phyloP scores from a whole-genome alignment of 2,113 vertebrate genomes.

The Cyanoliseus patagonus region DNA sequence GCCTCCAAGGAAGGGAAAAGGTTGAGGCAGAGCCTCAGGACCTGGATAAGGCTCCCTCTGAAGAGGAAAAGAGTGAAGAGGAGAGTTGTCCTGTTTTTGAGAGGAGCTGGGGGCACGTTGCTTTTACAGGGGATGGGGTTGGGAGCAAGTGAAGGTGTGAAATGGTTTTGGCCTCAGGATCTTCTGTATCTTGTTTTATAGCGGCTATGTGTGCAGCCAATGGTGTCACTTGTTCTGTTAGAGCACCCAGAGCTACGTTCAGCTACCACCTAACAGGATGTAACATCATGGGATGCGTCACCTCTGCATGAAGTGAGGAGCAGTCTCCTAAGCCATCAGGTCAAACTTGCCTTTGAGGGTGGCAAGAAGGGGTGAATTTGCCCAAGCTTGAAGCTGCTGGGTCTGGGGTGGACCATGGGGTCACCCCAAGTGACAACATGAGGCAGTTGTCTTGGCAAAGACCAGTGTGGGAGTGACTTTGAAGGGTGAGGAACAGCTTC shows the following conservation, averaged over 20 bases:
- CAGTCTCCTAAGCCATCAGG: not conserved
- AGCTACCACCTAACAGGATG: not conserved
- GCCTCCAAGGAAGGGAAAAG: not conserved
- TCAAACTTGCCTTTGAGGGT: not conserved
- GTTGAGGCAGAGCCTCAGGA: not conserved
- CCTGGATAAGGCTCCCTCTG: not conserved
- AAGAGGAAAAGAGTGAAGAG: not conserved
- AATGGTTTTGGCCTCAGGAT: not conserved
- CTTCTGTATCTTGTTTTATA: not conserved
- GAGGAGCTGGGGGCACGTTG: not conserved
- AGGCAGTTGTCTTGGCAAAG: not conserved
- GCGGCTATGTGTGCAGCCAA: not conserved
- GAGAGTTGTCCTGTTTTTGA: not conserved
- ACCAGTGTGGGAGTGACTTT: rapidly evolving
- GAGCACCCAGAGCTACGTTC: not conserved
- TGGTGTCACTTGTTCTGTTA: rapidly evolving
- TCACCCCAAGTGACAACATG: rapidly evolving
- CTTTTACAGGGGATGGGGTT: not conserved
- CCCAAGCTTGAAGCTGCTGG: not conserved
- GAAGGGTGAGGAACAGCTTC: not conserved
- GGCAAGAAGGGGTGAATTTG: not conserved
- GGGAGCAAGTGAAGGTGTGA: not conserved
- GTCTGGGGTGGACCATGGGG: rapidly evolving
- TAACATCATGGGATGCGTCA: rapidly evolving
- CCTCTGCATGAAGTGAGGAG: not conserved